phyloP scores from a whole-genome alignment of 2,888 invertebrate species.

The Pimpla rufipes region DNA sequence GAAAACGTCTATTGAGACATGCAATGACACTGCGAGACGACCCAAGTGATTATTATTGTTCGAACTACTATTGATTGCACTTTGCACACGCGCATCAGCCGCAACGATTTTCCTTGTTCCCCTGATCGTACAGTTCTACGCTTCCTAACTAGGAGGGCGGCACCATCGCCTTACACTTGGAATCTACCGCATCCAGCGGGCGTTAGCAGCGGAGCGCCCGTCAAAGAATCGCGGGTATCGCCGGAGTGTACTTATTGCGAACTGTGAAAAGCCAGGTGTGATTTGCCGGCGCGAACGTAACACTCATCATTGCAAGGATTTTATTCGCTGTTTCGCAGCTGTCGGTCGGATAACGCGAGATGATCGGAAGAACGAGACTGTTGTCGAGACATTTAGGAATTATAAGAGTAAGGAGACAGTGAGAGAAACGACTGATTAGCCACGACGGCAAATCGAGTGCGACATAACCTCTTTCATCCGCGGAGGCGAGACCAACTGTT shows the following conservation, averaged over 20 bases:
- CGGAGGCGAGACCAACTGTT: not conserved
- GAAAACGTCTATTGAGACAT: not conserved
- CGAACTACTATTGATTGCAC: conserved; percentile 10
- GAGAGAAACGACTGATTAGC: not conserved
- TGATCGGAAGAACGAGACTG: conserved; percentile 73
- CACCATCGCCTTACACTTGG: no score
- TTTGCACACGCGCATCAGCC: not conserved
- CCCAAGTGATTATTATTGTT: conserved; percentile 13
- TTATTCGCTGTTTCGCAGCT: not conserved
- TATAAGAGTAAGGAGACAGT: conserved; percentile 73
- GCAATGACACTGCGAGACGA: not conserved
- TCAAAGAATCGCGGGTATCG: not conserved
- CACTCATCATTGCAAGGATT: not conserved
- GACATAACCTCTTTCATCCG: conserved; percentile 30
- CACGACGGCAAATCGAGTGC: not conserved
- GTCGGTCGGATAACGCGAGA: conserved; percentile 34
- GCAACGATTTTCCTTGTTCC: no score
- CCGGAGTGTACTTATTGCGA: no score
- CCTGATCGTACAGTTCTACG: no score
- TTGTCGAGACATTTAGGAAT: conserved; percentile 74
- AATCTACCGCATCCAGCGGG: no score
- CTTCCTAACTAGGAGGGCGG: no score
- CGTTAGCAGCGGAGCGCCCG: no score
- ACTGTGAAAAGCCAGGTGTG: conserved; percentile 12
- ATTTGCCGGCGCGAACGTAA: conserved; percentile 29